A percentile compares a stretch with the other conserved stretches of the same genome.
Conservation (phyloP, 2,797 vertebrate genomes). For the Cyclura pinguis region DNA sequence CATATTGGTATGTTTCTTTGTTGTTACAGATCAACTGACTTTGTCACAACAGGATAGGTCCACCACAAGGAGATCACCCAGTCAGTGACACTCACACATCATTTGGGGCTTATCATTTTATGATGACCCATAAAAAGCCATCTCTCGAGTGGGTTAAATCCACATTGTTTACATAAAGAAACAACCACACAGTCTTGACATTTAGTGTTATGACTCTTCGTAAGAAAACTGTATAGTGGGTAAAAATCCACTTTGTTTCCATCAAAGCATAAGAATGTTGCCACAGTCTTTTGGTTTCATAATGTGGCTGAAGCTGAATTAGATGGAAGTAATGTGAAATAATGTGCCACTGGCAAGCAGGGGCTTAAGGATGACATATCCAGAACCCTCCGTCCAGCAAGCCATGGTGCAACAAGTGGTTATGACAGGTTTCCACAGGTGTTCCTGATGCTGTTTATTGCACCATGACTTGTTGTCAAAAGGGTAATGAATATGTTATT, state of each 20-base stretch:
- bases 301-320: neutral
- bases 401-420: no score
- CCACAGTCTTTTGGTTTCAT: neutral
- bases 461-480: no score
- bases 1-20: conserved; percentile 29
- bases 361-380: no score
- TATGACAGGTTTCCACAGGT: no score
- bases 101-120: neutral
- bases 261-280: neutral
- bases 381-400: no score
- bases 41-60: conserved; percentile 11
- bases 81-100: neutral
- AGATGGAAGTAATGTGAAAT: no score
- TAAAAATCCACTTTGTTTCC: neutral
- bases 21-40: conserved; percentile 5
- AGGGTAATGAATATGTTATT: no score
- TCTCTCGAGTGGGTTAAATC: neutral
- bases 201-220: no score
- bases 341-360: no score
- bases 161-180: neutral
- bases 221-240: no score
- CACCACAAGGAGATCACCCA: conserved; percentile 42
- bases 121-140: neutral
- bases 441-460: no score
- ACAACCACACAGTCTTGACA: neutral